Evolutionary conservation across 35 echinoderm and acorn worm species (phyloP), one percentile per base, ranked within the genome.

Genomic region (Acanthaster planci): DNA sequence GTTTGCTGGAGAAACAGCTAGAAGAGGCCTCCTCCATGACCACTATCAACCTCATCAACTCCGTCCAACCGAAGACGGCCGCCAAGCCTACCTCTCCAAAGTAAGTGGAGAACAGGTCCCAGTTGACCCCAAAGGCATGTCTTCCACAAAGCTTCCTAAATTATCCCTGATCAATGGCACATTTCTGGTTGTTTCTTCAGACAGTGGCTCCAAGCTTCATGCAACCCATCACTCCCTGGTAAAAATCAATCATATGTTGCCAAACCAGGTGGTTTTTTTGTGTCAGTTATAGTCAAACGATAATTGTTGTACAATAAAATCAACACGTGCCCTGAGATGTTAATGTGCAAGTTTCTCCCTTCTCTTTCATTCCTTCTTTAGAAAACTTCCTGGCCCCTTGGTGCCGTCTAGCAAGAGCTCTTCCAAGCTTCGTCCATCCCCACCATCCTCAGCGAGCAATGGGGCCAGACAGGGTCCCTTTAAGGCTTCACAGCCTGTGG

Each of bases 301-400:
- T n/a, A n/a, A n/a, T n/a, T n/a, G n/a, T n/a, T n/a, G n/a, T n/a
- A n/a, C n/a, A n/a, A n/a, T n/a, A 12, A 12, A 47, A 4, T 4
- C 42, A 47, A 47, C 4, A 47, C 12, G 42, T 6, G 12, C 42
- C 42, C n/a, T 47, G 4, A 47, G 4, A 6, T 47, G 12, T 12
- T 6, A 47, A 47, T 47, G 42, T 12, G 12, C 42, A 47, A 47
- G 42, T 47, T 47, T 47, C 12, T 4, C 12, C 42, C 42, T 47
- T 6, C 12, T n/a, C n/a, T 47, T 47, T 12, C 42, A 6, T 12
- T 12, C 34, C n/a, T 35, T 12, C 64, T 2, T 14, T 26, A 77
- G 84, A 68, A 86, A 76, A 54, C 75, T 86, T 51, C 84, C 84
- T 21, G 54, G 84, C 55, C 84, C 84, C 19, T 76, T 86, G 22